phyloP scores from a whole-genome alignment of 1,140 invertebrate species.

The Anastatus disparis region DNA sequence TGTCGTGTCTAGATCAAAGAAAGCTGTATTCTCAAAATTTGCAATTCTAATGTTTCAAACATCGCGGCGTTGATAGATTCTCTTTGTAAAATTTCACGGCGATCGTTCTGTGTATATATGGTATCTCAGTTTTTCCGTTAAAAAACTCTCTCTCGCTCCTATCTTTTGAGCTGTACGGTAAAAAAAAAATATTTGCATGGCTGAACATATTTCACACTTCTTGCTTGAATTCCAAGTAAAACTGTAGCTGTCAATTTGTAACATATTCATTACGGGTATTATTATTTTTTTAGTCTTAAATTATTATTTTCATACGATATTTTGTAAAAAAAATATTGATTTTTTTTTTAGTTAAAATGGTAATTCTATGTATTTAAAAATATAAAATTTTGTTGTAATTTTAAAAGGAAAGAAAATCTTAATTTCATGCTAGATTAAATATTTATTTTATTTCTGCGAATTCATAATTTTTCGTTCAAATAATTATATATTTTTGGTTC shows the following conservation, averaged over 20 bases:
- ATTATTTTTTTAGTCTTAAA: background rate
- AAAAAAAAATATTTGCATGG: constrained; percentile 12
- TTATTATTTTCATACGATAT: no score
- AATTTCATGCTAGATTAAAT: no score
- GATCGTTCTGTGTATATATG: background rate
- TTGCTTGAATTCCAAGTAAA: background rate
- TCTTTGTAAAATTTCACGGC: constrained; percentile 15
- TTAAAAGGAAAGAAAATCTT: no score
- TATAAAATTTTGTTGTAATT: no score
- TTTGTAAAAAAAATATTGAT: no score
- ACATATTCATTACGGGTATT: background rate
- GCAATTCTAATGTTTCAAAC: constrained; percentile 31
- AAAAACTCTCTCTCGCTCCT: constrained; percentile 19
- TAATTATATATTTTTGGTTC: no score
- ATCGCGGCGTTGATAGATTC: background rate
- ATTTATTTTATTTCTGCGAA: no score
- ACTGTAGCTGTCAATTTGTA: background rate
- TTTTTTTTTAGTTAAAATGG: no score
- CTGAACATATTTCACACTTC: constrained; percentile 1
- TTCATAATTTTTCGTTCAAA: no score
- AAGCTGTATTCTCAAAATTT: constrained; percentile 14
- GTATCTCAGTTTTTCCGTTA: background rate
- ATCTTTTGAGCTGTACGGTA: constrained; percentile 1
- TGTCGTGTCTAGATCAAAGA: constrained; percentile 23
- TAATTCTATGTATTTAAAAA: no score